These are phyloP conservation scores for Sesia bembeciformis DNA, from an alignment of 2,888 invertebrate genomes.

Conservation along the genomic window DNA sequence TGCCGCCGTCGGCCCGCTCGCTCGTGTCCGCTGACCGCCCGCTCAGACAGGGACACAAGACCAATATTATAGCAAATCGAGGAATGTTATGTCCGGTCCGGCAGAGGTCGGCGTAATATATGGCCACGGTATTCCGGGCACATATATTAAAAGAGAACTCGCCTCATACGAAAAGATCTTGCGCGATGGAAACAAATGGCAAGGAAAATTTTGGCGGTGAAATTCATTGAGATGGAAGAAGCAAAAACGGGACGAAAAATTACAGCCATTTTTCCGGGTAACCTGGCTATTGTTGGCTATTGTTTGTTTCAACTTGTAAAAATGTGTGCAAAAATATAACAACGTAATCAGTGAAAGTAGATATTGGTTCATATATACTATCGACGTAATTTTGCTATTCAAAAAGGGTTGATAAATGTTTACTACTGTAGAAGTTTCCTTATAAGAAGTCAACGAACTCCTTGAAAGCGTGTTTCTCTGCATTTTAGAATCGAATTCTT, in stretches of 20 bases:
- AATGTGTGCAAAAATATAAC: too few relatives aligned
- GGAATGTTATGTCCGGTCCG: constrained; percentile 75
- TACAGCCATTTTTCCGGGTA: constrained; percentile 42
- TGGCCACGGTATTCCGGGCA: constrained; percentile 75
- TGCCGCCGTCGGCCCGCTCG: constrained; percentile 41
- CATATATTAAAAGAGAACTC: constrained; percentile 74
- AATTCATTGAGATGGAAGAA: constrained; percentile 62
- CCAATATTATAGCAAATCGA: constrained; percentile 75
- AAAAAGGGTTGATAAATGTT: too few relatives aligned
- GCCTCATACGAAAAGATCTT: constrained; percentile 74
- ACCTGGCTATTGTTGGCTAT: constrained; percentile 12
- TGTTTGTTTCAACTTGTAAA: too few relatives aligned
- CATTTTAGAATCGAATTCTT: too few relatives aligned
- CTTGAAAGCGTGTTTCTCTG: too few relatives aligned
- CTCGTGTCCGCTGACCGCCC: constrained; percentile 36
- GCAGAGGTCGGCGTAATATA: constrained; percentile 75
- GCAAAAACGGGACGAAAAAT: constrained; percentile 52
- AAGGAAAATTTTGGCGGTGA: constrained; percentile 69
- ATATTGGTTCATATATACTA: too few relatives aligned
- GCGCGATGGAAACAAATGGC: constrained; percentile 72
- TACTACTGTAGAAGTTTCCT: too few relatives aligned
- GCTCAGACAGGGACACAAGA: constrained; percentile 57
- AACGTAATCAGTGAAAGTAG: too few relatives aligned
- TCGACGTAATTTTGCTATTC: too few relatives aligned
- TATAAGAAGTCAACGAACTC: too few relatives aligned